These are phyloP conservation scores for Mamestra configurata DNA, from an alignment of 1,140 invertebrate species.

Conservation along the genomic window DNA sequence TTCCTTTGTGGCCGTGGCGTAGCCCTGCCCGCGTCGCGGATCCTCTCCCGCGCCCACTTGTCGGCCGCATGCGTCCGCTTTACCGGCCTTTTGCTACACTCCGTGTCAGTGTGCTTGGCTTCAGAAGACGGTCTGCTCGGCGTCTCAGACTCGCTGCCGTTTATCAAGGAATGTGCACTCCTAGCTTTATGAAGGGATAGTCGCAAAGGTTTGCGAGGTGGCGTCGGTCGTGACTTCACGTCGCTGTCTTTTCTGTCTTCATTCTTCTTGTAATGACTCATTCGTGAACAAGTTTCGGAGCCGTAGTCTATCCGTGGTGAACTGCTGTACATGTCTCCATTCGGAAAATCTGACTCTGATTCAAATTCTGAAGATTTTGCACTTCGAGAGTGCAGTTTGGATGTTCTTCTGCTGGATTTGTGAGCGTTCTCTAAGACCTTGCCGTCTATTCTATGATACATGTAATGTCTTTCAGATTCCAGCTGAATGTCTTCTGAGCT, in stretches of 20 bases:
- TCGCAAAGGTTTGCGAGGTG: constrained; percentile 94
- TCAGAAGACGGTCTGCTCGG: constrained; percentile 71
- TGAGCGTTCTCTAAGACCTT: constrained; percentile 86
- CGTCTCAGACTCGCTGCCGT: constrained; percentile 78
- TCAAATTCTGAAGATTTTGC: constrained; percentile 91
- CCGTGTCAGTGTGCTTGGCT: constrained; percentile 59
- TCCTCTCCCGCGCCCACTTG: constrained; percentile 68
- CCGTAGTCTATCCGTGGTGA: constrained; percentile 87
- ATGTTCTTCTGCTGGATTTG: constrained; percentile 83
- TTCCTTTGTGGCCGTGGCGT: constrained; percentile 74
- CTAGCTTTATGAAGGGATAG: constrained; percentile 94
- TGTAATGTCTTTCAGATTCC: constrained; percentile 79
- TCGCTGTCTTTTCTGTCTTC: constrained; percentile 73
- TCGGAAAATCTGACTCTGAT: constrained; percentile 88
- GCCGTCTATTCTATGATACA: constrained; percentile 85
- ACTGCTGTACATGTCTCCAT: constrained; percentile 78
- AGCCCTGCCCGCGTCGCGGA: constrained; percentile 67
- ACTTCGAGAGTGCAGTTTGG: constrained; percentile 88
- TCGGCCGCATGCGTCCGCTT: constrained; percentile 77
- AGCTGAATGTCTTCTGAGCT: constrained; percentile 78
- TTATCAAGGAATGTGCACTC: constrained; percentile 93
- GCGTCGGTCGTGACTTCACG: constrained; percentile 90
- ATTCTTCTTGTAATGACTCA: constrained; percentile 85
- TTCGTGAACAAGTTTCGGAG: constrained; percentile 87
- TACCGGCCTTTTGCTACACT: constrained; percentile 72